Percentiles rank a stretch among this genome's conserved stretches.
Evolutionary conservation across 2,797 vertebrate species (phyloP).

Genomic region (Calcarius lapponicus): DNA sequence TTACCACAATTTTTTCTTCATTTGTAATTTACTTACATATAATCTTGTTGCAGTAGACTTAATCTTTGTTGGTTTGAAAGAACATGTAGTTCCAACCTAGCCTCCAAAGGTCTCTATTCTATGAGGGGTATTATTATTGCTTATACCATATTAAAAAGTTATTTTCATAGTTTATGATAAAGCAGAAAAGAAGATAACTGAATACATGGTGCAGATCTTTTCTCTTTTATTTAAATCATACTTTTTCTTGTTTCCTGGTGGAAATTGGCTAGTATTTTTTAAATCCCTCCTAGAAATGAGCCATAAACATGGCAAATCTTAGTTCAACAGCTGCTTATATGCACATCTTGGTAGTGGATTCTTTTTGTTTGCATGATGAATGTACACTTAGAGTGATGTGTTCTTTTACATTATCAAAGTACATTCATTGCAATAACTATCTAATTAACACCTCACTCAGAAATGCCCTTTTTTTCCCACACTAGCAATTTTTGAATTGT

Average conservation of each 20-base stretch:
- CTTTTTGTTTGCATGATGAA: background rate
- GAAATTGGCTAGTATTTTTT: background rate
- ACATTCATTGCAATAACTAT: background rate
- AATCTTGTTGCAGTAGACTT: background rate
- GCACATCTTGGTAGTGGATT: background rate
- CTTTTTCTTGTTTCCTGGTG: background rate
- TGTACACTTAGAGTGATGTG: background rate
- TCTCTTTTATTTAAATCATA: background rate
- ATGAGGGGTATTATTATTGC: background rate
- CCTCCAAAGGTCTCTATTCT: background rate
- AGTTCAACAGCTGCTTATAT: background rate
- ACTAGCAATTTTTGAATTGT: background rate
- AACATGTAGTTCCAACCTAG: background rate
- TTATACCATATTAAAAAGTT: background rate
- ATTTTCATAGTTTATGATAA: background rate
- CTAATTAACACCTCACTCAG: background rate
- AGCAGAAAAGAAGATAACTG: background rate
- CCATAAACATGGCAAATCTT: background rate
- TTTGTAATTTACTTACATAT: slow-evolving; percentile 33
- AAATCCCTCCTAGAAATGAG: background rate
- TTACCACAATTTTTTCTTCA: background rate
- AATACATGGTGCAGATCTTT: background rate
- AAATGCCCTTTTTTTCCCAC: background rate
- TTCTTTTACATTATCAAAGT: background rate
- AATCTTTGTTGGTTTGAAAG: background rate